Evolutionary conservation across 1,140 invertebrate species (phyloP), one percentile per base, ranked within the genome.

Genomic region (Leptinotarsa texana): DNA sequence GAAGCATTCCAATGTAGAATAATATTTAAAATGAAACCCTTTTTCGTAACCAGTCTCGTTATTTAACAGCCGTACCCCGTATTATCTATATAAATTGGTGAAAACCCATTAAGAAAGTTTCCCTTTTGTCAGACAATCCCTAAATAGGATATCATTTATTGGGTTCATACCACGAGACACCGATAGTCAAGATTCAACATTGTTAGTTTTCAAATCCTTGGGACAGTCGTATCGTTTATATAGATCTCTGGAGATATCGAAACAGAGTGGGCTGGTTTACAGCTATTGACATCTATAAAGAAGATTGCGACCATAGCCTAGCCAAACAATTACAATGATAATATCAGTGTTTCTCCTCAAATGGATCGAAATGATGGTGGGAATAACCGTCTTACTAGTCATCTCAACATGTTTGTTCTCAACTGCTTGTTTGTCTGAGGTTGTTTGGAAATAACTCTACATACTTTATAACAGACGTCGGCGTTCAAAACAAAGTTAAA

Each of bases 181-280:
- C 8, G 2, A 33, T 33, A 33, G 33, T 33, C 33, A 42, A 42
- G 17, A 57, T 57, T 0, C 15, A 57, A 57, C 17, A 57, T 57
- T 57, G 15, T 15, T 57, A 4, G 51, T 57, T 57, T n/a, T 15
- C 51, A 57, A 4, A 5, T 57, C 13, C 2, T n/a, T 4, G 51
- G 15, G 6, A 4, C n/a, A n/a, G 6, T 57, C 51, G 51, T 57
- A 57, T 57, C 51, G 33, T 57, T 13, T 18, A 2, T 57, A n/a
- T 57, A 57, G 51, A 57, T 57, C n/a, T 18, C n/a, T 8, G 51
- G n/a, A 57, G 51, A 57, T 57, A 57, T 57, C 78, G 77, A 79
- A 79, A 80, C 79, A 80, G 80, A 81, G 79, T 81, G 81, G 80
- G 81, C 78, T 82, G 80, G 75, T 81, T 81, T 81, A 80, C 79